Evolutionary conservation across 1,140 invertebrate genomes (phyloP), one percentile per base, ranked within the genome.

Genomic region (Hylaeus volcanicus): DNA sequence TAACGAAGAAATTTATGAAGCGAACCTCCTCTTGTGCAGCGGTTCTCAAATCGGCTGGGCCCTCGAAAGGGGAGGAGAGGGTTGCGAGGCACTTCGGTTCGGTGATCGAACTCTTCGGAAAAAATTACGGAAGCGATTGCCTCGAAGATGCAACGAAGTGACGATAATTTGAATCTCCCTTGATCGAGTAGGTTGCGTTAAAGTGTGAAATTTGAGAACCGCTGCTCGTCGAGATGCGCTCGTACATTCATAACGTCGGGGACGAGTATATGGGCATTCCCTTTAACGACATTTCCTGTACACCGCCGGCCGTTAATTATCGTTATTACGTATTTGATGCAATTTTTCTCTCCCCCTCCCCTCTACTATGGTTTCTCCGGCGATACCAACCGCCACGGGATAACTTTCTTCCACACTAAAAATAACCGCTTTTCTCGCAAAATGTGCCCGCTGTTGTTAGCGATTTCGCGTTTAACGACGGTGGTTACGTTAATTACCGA

Each of bases 1-100:
- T 82, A 82, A 82, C 83, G 80, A 85, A 83, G 83, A 80, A 85
- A 86, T 86, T 86, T 82, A 85, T 86, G 76, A 82, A 82, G 75
- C 68, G 66, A 26, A 56, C 51, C 51, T 76, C 61, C 76, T 5
- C 55, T 37, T 26, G 26, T 26, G 26, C 26, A 26, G 26, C 26
- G 26, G 26, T 26, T 26, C 26, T 26, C 26, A 26, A 26, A 26
- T 26, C 26, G 26, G 26, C 0, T 26, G 26, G 26, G 0, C 26
- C 26, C 26, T 26, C 26, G 26, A 26, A 26, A 26, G 26, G 26
- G 26, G 0, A 0, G 0, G 26, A 26, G 26, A 26, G 26, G 26
- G 26, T 26, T 26, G 26, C 26, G 26, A 26, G 26, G 26, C 26
- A 26, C 26, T 26, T 26, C 0, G 26, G 26, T 26, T 26, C 26